Base-by-base conservation (phyloP, 2,888 invertebrate genomes). In the Tetragonisca angustula region DNA sequence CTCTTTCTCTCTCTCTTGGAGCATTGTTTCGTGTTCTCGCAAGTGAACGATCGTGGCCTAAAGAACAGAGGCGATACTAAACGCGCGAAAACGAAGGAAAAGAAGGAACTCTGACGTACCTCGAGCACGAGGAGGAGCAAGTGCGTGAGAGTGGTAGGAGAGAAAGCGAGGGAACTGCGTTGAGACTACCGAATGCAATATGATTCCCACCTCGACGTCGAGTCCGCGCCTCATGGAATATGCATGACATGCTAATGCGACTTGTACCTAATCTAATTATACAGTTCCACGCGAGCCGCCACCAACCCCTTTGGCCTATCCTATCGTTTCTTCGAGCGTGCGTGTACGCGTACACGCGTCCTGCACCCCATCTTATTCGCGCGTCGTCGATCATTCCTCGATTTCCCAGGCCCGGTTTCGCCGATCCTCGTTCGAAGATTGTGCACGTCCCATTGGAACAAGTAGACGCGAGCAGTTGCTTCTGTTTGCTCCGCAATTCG, bases 241-340 rank as follows among this genome's bases (percentile, higher is more conserved):
- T 93, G 93, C 92, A 93, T 93, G 93, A 92, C 91, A 93, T 93
- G 93, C 91, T 93, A 93, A 93, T 93, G 91, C 89, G 84, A 87
- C 90, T 90, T 91, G 91, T 91, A 92, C 90, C 91, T 91, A 92
- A 93, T 93, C 93, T 93, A 93, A 93, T 93, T 93, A 93, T 93
- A 92, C 92, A 91, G 91, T 92, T 93, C 91, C 91, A 89, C 91
- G 92, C 89, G 91, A 91, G 87, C 82, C 87, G 81, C 71, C 88
- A 68, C 61, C 86, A 76, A 82, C 76, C 82, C 86, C 86, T 76
- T 78, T 54, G 65, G 69, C 76, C 83, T 62, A 64, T 74, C 79
- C 86, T 82, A 83, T 82, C 86, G 84, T 84, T 89, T 81, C 81
- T 83, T 86, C 76, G 74, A 77, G 76, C 76, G 67, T 86, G 74